Base-by-base conservation (phyloP, 2,113 vertebrate genomes). In the Crotalus horridus region DNA sequence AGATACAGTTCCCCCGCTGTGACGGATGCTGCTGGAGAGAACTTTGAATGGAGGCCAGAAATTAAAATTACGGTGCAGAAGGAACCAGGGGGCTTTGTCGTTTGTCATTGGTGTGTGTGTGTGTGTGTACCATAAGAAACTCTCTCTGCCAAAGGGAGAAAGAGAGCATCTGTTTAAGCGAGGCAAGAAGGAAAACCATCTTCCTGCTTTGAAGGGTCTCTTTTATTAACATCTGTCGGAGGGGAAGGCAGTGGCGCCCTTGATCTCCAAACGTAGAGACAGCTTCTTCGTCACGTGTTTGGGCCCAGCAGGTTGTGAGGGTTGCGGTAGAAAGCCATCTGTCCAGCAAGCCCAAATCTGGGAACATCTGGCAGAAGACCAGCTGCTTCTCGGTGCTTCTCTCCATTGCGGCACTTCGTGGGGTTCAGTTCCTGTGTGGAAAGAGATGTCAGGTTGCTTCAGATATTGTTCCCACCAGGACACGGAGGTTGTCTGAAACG, bases 1-100 rank as follows among this genome's bases (percentile, higher is more conserved):
- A 98, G 95, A 97, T 97, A 97, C 90, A 96, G 95, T 97, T 98
- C 97, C 96, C 96, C 88, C 96, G 95, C 96, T 95, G 95, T 95
- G 97, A 95, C 93, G 96, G 96, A 97, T 96, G 95, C 96, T 97
- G 96, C 97, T 95, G 97, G 96, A 96, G 96, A 91, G 95, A 12
- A 86, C 96, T 17, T 95, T 98, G 96, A 96, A 96, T 94, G 94
- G 94, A 96, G 88, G 95, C 95, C 97, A 95, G 95, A 95, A 97
- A 97, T 97, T 89, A 95, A 97, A 98, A 96, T 97, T 96, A 92
- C 96, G 94, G 96, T 96, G 97, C 86, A 93, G 95, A 96, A 95
- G 88, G 90, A 94, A 94, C 94, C 90, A 94, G 96, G 92, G 94
- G 23, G 88, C 85, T 93, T 92, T 64, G 89, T 94, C 95, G 93